These are phyloP conservation scores for Nyctibius bracteatus DNA, from an alignment of 2,113 vertebrate species.

Conservation along the genomic window DNA sequence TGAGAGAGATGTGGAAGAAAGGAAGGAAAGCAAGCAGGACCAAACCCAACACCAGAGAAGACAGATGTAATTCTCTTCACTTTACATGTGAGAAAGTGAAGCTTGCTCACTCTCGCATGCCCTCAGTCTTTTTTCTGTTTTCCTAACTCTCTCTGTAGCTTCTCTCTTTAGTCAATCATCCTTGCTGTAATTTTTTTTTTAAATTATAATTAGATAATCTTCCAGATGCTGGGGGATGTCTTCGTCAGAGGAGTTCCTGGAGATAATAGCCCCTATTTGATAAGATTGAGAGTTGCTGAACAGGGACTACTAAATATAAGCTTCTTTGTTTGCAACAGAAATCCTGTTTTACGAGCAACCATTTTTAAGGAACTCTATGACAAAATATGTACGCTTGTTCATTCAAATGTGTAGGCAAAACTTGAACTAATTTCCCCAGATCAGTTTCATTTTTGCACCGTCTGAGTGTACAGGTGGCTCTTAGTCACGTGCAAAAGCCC, in stretches of 20 bases:
- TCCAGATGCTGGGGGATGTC: not conserved
- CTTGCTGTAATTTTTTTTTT: not conserved
- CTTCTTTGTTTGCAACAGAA: not conserved
- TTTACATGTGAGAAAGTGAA: not conserved
- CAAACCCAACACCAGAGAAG: not conserved
- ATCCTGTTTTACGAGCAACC: not conserved
- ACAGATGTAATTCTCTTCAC: not conserved
- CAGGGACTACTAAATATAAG: not conserved
- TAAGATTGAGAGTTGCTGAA: not conserved
- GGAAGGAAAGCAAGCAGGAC: not conserved
- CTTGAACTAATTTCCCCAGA: not conserved
- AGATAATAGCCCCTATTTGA: not conserved
- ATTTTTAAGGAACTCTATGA: not conserved
- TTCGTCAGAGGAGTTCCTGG: not conserved
- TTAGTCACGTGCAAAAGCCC: not conserved
- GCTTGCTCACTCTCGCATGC: not conserved
- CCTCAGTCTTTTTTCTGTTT: not conserved
- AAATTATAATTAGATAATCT: not conserved
- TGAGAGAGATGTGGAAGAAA: not conserved
- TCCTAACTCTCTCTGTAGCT: not conserved
- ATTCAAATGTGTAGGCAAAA: not conserved
- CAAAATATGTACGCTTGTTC: not conserved
- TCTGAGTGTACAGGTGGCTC: not conserved
- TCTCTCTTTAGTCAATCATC: not conserved
- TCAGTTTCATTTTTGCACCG: not conserved